These are phyloP conservation scores for Zaprionus camerounensis DNA, from an alignment of 1,140 invertebrate genomes.

Conservation along the genomic window DNA sequence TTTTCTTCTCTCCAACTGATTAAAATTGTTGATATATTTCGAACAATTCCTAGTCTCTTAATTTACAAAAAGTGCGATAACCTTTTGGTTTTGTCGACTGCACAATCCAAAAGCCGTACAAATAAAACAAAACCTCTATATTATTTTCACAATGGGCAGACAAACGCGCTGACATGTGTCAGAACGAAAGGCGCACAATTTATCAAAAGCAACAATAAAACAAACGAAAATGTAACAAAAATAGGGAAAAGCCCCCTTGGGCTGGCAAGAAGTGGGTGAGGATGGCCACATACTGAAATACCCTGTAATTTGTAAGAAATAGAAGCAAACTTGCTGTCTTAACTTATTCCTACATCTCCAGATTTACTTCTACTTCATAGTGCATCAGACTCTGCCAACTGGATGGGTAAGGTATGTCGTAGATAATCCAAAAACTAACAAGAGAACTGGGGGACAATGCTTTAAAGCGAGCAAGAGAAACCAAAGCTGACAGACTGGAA, in stretches of 20 bases:
- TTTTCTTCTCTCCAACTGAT: background rate
- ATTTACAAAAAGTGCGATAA: constrained; percentile 55
- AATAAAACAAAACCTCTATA: constrained; percentile 32
- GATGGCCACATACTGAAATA: constrained; percentile 11
- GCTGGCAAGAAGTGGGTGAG: background rate
- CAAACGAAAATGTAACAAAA: constrained; percentile 37
- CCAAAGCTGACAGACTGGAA: constrained; percentile 42
- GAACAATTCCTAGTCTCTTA: background rate
- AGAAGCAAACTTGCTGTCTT: background rate
- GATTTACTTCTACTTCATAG: background rate
- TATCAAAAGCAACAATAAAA: constrained; percentile 75
- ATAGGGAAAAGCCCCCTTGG: constrained; percentile 3
- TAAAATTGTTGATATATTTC: background rate
- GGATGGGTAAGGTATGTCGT: background rate
- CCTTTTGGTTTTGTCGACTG: constrained; percentile 46
- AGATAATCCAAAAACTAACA: constrained; percentile 28
- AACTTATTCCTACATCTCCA: background rate
- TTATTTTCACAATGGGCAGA: constrained; percentile 57
- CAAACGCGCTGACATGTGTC: constrained; percentile 80
- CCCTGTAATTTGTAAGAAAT: constrained; percentile 4
- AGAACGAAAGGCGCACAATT: constrained; percentile 75
- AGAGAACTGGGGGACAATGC: constrained; percentile 33
- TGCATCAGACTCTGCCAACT: background rate
- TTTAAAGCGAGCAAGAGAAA: constrained; percentile 52
- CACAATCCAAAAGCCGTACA: constrained; percentile 40